Base-by-base conservation (phyloP, 2,888 invertebrate species). In the Dilophus febrilis region DNA sequence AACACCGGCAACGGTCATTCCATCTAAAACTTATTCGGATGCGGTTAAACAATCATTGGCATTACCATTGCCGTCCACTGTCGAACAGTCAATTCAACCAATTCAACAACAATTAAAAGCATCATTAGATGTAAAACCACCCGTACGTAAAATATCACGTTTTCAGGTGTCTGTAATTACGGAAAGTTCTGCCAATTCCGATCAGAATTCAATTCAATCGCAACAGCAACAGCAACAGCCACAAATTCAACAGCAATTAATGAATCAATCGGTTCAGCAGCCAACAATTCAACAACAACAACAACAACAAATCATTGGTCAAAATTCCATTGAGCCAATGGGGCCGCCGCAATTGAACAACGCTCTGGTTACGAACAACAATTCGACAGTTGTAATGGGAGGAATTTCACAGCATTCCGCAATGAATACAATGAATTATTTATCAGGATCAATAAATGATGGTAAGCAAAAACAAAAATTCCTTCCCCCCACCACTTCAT, bases 151-250 rank as follows among this genome's bases (percentile, higher is more conserved):
- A 55, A 77, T 82, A 48, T 82, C 82, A 26, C 66, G 82, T 40
- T 83, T 83, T 61, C 68, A 82, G 57, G 82, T 83, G 50, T 82
- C 80, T 56, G 79, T 82, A 26, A 82, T 83, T 3, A 67, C 76
- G 33, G 77, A 76, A 54, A 22, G 11, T 16, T 13, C 27, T 26
- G 22, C 8, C n/a, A n/a, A n/a, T n/a, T n/a, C n/a, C n/a, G n/a
- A 22, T 8, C 4, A 22, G 22, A 22, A 22, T 6, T 22, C 4
- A 22, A 4, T 22, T 6, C 22, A 22, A 22, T 8, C n/a, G n/a
- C n/a, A n/a, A 22, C 4, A 22, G 4, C 22, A 22, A 22, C 8
- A 6, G 8, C 8, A 4, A 22, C 22, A 4, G 22, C 4, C 17
- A 28, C 14, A 17, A 19, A 13, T n/a, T 18, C 37, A 29, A n/a